phyloP scores from a whole-genome alignment of 2,113 vertebrate genomes.

The Cnemophilus loriae region DNA sequence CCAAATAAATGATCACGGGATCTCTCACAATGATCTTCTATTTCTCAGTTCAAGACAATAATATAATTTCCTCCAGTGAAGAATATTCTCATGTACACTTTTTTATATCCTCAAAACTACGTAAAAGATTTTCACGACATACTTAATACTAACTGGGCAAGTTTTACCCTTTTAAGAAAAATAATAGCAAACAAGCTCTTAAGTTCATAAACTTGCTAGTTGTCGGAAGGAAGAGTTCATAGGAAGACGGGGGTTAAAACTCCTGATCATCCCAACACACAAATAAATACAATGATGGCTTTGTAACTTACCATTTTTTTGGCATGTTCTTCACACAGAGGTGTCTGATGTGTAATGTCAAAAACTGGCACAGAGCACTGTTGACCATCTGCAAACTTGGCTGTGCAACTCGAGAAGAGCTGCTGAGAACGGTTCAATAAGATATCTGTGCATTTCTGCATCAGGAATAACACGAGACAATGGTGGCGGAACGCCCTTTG shows the following conservation, averaged over 20 bases:
- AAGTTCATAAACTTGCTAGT: neutral
- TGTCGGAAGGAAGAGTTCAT: neutral
- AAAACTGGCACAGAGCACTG: slow-evolving; percentile 98
- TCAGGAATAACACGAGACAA: slow-evolving; percentile 75
- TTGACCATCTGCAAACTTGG: slow-evolving; percentile 97
- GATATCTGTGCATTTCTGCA: slow-evolving; percentile 81
- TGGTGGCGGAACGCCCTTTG: neutral
- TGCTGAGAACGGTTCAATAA: slow-evolving; percentile 96
- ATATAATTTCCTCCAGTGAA: neutral
- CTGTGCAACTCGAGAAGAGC: slow-evolving; percentile 98
- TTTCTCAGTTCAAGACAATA: neutral
- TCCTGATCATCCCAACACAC: neutral
- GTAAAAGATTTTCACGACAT: neutral
- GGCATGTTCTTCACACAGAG: slow-evolving; percentile 98
- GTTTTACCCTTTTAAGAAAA: neutral
- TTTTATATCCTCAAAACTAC: neutral
- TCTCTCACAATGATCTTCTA: neutral
- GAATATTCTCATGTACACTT: neutral
- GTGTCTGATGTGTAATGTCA: slow-evolving; percentile 97
- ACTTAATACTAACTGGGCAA: neutral
- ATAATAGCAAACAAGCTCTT: neutral
- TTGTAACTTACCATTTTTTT: slow-evolving; percentile 94
- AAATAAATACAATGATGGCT: neutral
- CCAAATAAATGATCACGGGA: neutral
- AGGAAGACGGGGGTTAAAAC: neutral